Percentiles rank a stretch among this genome's conserved stretches.
These are phyloP conservation scores for Metalampra italica DNA, from an alignment of 2,888 invertebrate species.

Conservation along the genomic window DNA sequence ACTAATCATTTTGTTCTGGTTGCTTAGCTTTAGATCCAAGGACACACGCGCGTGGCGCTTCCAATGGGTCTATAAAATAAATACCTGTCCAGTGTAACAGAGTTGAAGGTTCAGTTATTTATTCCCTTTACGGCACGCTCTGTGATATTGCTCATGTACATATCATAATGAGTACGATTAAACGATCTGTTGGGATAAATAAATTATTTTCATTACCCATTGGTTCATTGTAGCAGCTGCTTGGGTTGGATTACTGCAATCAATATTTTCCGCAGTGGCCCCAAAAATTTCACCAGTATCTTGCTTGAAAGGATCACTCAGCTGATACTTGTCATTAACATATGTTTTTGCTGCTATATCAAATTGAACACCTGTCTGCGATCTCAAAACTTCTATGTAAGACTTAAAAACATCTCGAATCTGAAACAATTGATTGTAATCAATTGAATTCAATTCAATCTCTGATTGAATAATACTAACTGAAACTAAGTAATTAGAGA, in stretches of 20 bases:
- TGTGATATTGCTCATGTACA: not conserved
- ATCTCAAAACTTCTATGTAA: conserved; percentile 14
- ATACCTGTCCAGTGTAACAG: not conserved
- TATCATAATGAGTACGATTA: too few relatives aligned
- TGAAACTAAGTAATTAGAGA: too few relatives aligned
- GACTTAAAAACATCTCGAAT: conserved; percentile 19
- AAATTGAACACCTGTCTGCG: conserved; percentile 24
- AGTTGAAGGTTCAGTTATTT: not conserved
- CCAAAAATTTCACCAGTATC: conserved; percentile 19
- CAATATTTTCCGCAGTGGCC: conserved; percentile 25
- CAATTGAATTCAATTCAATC: too few relatives aligned
- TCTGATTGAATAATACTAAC: too few relatives aligned
- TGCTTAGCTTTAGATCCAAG: too few relatives aligned
- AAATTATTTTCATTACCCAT: conserved; percentile 26
- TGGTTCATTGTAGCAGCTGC: conserved; percentile 35
- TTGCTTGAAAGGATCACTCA: conserved; percentile 17
- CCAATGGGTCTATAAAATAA: not conserved
- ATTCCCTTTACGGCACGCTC: too few relatives aligned
- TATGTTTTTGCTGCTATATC: conserved; percentile 23
- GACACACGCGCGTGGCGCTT: too few relatives aligned
- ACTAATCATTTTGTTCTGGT: too few relatives aligned
- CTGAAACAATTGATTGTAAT: conserved; percentile 20
- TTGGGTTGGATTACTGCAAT: conserved; percentile 23
- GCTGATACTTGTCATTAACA: conserved; percentile 13
- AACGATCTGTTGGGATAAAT: not conserved